Base-by-base conservation (phyloP, 2,797 vertebrate species). In the Dipus sagitta region DNA sequence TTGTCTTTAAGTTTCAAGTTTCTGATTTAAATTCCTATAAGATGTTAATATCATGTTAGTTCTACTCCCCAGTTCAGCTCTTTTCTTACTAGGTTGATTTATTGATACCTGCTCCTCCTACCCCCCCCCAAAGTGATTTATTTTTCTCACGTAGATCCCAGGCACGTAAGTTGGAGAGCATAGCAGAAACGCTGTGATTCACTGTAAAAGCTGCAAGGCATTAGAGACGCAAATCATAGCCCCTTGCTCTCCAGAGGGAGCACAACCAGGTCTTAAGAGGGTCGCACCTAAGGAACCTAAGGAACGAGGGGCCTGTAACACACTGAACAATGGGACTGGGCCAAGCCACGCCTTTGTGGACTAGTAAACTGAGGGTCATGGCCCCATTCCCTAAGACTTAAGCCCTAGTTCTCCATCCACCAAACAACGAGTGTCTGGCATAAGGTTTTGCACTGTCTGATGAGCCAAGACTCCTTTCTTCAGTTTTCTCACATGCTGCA, bases 21-120 rank as follows among this genome's bases (percentile, higher is more conserved):
- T 74, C 28, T 71, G 82, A 75, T 93, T 78, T 88, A 47, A 93
- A 88, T 70, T 88, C 30, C 60, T 67, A 42, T 28, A 30, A 80
- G 82, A 54, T 38, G 13, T 75, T 79, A 75, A 30, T 54, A 78
- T 26, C 54, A 38, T 65, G 47, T 87, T 65, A 32, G 74, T 65
- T 24, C 7, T 71, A 54, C 6, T 76, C n/a, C n/a, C 62, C 38
- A 3, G 14, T 32, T 23, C 10, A 21, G 84, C 20, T 9, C 86
- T 82, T 79, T 89, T 82, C 60, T 79, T 82, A 38, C n/a, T 82
- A 74, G 38, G 30, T 18, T 65, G 47, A 74, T 71, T 82, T 74
- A 68, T 24, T 60, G 17, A 4, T 60, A 86, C 30, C 23, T 42
- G 62, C 28, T 60, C n/a, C 58, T 12, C 14, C 17, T 81, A 60